Evolutionary conservation across 2,888 invertebrate species (phyloP).

Genomic region (Calephelis perditalis): DNA sequence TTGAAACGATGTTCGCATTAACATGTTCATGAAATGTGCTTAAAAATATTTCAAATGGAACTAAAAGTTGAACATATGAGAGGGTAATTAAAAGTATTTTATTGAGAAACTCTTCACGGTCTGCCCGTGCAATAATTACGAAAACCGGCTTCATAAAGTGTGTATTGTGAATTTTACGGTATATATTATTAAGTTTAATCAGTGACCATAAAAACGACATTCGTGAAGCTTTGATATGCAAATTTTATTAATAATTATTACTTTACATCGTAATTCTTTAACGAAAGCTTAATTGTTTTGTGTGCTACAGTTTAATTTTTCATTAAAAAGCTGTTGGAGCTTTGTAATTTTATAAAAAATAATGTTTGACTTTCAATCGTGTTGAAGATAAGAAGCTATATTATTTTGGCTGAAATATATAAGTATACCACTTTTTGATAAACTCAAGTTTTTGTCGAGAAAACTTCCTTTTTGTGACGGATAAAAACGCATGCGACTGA

Average conservation of each 20-base stretch:
- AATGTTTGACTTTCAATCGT: too few species aligned
- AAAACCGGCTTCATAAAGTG: constrained; percentile 17
- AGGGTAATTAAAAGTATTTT: constrained; percentile 38
- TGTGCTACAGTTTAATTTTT: background rate
- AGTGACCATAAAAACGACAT: too few species aligned
- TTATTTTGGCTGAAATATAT: too few species aligned
- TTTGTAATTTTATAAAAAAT: too few species aligned
- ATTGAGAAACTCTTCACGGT: constrained; percentile 49
- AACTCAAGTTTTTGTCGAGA: too few species aligned
- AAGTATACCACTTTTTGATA: too few species aligned
- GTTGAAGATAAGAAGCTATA: too few species aligned
- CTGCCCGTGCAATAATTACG: constrained; percentile 25
- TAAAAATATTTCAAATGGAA: constrained; percentile 28
- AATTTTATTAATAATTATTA: constrained; percentile 21
- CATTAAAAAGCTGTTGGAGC: background rate
- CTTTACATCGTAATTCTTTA: too few species aligned
- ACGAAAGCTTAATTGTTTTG: too few species aligned
- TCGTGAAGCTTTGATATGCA: constrained; percentile 30
- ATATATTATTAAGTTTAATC: background rate
- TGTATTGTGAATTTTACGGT: background rate
- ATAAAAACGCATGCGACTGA: too few species aligned
- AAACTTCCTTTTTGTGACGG: too few species aligned
- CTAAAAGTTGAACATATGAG: constrained; percentile 30
- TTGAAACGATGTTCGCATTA: background rate
- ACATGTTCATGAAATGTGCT: constrained; percentile 30